Evolutionary conservation across 2,113 vertebrate genomes (phyloP), one percentile per base, ranked within the genome.

Genomic region (Illadopsis cleaveri): DNA sequence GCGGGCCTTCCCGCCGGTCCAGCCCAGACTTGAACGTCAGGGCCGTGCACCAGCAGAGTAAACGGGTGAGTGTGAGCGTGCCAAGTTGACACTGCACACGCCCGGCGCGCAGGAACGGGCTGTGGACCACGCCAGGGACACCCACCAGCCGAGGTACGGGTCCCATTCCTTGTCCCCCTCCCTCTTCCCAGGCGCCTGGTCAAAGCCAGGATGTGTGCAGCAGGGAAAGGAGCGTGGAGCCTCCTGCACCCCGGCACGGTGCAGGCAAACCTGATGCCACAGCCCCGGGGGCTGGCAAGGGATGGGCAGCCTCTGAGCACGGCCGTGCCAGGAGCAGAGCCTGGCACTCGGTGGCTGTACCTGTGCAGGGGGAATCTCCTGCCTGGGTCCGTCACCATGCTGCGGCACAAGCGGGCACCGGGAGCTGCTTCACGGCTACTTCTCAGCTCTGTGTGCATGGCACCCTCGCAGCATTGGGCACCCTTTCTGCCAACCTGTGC

Each of bases 21-120:
- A 96, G 96, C 94, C 92, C 92, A 96, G 96, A 90, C 96, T 90
- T 96, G 96, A 96, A 84, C 64, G n/a, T 62, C 88, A 38, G 92
- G 64, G 89, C 86, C 0, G 9, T 7, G 68, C 77, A 82, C 25
- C 18, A 31, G 68, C 30, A 6, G 80, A 86, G 93, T 2, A 11
- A 77, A 50, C 62, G 12, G 14, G 93, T 23, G 18, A 76, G 66
- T 2, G n/a, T 31, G 85, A 94, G 82, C 3, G 10, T 48, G 15
- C 76, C 60, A 35, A 48, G 38, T 0, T 48, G 22, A 56, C 75
- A 25, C 30, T 3, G 0, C 7, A 2, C 2, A 0, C n/a, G 3
- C 82, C 73, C 25, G 65, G 60, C 35, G 27, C 10, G 0, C 7
- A 3, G 58, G 71, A 58, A 83, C 82, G 0, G 42, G 58, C 68